Conservation (phyloP, 2,797 vertebrate genomes). For the Anniella stebbinsi region DNA sequence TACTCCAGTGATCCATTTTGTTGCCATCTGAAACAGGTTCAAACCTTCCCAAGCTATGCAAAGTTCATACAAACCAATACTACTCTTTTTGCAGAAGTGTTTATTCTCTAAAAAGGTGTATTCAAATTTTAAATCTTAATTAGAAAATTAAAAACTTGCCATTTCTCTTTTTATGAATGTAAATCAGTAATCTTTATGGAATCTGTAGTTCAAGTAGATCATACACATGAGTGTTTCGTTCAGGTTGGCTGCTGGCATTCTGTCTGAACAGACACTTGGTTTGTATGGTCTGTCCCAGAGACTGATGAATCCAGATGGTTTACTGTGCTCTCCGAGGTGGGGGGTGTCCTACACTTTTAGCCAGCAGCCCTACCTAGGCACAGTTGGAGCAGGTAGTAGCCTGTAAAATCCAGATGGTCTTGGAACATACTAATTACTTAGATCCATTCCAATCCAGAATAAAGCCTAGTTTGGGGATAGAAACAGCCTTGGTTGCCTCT, state of each 20-base stretch:
- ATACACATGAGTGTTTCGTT: background rate
- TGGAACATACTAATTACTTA: no score
- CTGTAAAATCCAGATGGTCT: no score
- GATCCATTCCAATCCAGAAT: no score
- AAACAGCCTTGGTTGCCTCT: no score
- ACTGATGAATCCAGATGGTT: no score
- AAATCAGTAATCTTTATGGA: background rate
- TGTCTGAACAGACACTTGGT: background rate
- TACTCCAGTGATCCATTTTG: constrained; percentile 23
- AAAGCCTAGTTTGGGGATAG: no score
- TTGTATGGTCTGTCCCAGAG: background rate
- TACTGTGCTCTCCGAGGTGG: no score
- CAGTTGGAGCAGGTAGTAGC: no score
- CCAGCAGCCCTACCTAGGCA: no score
- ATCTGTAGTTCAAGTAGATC: background rate
- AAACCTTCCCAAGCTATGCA: constrained; percentile 34
- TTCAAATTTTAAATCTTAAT: constrained; percentile 20
- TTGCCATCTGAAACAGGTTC: background rate
- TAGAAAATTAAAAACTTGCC: background rate
- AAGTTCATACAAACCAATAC: constrained; percentile 20
- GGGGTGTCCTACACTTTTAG: no score
- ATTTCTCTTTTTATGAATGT: background rate
- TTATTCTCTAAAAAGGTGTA: background rate
- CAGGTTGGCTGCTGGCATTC: background rate
- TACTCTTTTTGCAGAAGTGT: background rate